phyloP scores from a whole-genome alignment of 2,113 vertebrate species.

The Megaptera novaeangliae region DNA sequence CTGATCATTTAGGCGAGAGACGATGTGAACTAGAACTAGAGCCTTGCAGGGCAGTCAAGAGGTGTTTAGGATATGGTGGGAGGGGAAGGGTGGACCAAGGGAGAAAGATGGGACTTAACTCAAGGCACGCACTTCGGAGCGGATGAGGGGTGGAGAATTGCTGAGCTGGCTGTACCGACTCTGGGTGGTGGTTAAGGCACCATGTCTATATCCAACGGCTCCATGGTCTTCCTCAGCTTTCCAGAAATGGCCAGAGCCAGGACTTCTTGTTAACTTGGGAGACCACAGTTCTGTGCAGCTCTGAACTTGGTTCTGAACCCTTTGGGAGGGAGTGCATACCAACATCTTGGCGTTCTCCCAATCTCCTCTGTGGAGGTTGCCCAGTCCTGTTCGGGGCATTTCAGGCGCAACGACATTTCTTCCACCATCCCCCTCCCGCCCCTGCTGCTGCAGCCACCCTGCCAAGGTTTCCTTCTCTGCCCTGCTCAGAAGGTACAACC shows the following conservation, averaged over 20 bases:
- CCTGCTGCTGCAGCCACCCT: not conserved
- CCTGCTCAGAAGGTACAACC: not conserved
- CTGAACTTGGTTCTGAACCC: not conserved
- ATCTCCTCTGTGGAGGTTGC: not conserved
- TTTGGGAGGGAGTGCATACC: not conserved
- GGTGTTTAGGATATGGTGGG: not conserved
- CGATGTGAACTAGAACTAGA: not conserved
- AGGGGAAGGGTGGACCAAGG: accelerated
- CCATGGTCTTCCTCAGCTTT: not conserved
- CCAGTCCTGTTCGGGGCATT: not conserved
- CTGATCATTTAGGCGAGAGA: not conserved
- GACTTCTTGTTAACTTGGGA: not conserved
- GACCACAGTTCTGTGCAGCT: not conserved
- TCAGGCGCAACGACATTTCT: not conserved
- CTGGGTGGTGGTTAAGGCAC: accelerated
- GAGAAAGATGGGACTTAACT: not conserved
- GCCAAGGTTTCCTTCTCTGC: not conserved
- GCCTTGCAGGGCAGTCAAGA: not conserved
- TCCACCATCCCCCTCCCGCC: accelerated
- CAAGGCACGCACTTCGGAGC: accelerated
- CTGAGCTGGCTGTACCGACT: not conserved
- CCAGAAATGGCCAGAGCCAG: not conserved
- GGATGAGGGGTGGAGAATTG: not conserved
- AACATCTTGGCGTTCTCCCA: not conserved
- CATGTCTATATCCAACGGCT: not conserved